Conservation (phyloP, 1,140 invertebrate genomes). For the Drosophila novamexicana region DNA sequence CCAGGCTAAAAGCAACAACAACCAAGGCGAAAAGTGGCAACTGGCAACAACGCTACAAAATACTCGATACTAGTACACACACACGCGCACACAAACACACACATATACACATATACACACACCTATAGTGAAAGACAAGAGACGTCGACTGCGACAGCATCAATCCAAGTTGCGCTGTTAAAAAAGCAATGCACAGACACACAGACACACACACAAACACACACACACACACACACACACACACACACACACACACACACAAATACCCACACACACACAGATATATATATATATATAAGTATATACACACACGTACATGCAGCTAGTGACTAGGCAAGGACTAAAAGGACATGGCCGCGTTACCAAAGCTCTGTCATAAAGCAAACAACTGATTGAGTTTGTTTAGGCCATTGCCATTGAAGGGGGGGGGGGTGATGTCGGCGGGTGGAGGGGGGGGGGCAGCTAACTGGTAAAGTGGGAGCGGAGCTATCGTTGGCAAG, state of each 20-base stretch:
- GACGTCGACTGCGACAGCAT: conserved; percentile 51
- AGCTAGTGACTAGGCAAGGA: conserved; percentile 33
- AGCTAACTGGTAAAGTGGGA: no score
- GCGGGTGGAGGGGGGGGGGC: neutral
- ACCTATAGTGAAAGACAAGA: conserved; percentile 26
- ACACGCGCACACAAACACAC: conserved; percentile 2
- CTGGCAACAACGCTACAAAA: conserved; percentile 42
- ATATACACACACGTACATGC: neutral
- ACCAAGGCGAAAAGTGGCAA: conserved; percentile 43
- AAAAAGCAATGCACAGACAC: conserved; percentile 32
- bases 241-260: conserved; percentile 6
- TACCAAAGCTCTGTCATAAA: conserved; percentile 54
- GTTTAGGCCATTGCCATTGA: conserved; percentile 51
- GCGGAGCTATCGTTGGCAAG: neutral
- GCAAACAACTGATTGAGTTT: conserved; percentile 67
- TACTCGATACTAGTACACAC: conserved; percentile 35
- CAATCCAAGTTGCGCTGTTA: conserved; percentile 48
- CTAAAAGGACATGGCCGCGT: conserved; percentile 39
- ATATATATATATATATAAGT: neutral
- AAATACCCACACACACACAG: conserved; percentile 3
- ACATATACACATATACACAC: conserved; percentile 20
- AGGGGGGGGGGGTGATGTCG: neutral
- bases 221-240: conserved; percentile 16
- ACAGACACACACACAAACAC: neutral
- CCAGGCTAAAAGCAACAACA: conserved; percentile 23